These are phyloP conservation scores for chimpanzee (Pan troglodytes) DNA, from an alignment of 2,113 vertebrate genomes.

Conservation along the genomic window NHGRI_mPanTro3-v2.1_pri NC_072412.2:83889001-83889500, in stretches of 20 bases:
- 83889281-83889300: slow-evolving; percentile 18
- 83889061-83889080: background rate
- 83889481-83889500: background rate
- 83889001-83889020: background rate
- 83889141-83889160: background rate
- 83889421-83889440: background rate
- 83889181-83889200: background rate
- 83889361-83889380: background rate
- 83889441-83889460: background rate
- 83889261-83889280: background rate
- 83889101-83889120: background rate
- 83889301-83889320: background rate
- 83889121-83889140: background rate
- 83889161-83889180: background rate
- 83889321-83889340: background rate
- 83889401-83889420: background rate
- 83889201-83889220: background rate
- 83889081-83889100: background rate
- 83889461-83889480: background rate
- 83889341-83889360: background rate
- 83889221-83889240: background rate
- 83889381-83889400: background rate
- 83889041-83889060: background rate
- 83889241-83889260: background rate
- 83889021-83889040: background rate